phyloP scores from a whole-genome alignment of 2,113 vertebrate species.

The Polypterus senegalus region DNA sequence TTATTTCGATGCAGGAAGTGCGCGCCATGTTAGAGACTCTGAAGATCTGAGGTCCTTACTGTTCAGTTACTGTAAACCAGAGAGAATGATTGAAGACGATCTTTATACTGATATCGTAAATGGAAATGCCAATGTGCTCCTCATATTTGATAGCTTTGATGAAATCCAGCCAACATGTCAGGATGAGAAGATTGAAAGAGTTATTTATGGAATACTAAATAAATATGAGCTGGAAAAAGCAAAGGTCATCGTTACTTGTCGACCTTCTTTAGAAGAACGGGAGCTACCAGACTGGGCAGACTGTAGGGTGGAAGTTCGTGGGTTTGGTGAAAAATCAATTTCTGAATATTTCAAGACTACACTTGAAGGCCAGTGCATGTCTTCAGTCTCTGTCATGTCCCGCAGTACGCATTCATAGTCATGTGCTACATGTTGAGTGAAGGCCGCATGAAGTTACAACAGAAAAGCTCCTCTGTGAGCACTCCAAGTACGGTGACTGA shows the following conservation, averaged over 20 bases:
- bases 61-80: constrained; percentile 14
- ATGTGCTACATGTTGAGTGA: constrained; percentile 5
- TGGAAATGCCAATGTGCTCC: constrained; percentile 18
- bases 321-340: constrained; percentile 19
- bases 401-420: constrained; percentile 22
- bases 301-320: constrained; percentile 16
- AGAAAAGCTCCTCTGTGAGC: too few relatives aligned
- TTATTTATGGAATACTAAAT: constrained; percentile 9
- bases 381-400: constrained; percentile 25
- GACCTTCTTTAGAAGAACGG: constrained; percentile 13
- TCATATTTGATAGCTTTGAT: constrained; percentile 21
- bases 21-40: background rate
- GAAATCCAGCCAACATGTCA: background rate
- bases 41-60: constrained; percentile 15
- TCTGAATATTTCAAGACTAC: constrained; percentile 5
- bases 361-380: constrained; percentile 7
- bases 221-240: constrained; percentile 16
- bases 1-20: constrained; percentile 20
- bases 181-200: background rate
- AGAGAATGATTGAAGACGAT: constrained; percentile 3
- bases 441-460: background rate
- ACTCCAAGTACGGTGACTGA: constrained; percentile 14
- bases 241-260: constrained; percentile 22
- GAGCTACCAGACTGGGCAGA: constrained; percentile 1
- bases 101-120: constrained; percentile 17